Base-by-base conservation (phyloP, 2,797 vertebrate genomes). In the Melanotaenia nigrans region DNA sequence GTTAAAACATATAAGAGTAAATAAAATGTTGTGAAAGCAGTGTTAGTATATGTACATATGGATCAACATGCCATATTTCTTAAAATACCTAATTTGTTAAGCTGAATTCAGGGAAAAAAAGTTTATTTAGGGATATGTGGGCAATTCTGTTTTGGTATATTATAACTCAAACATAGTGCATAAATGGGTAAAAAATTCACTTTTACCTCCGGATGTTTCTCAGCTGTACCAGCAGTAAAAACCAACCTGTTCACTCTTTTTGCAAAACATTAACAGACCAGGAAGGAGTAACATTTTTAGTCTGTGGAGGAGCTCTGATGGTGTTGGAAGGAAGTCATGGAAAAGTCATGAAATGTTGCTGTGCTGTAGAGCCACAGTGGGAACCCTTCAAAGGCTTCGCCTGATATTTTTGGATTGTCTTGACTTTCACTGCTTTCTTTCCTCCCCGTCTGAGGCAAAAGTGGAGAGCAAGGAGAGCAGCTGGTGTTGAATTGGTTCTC, bases 241-340 rank as follows among this genome's bases (percentile, higher is more conserved):
- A 62, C 20, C 65, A 11, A 47, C 56, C 66, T 0, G 35, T 58
- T 67, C 59, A 30, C 57, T 74, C 24, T 64, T 75, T 74, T 81
- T 68, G 82, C 36, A 57, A 85, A 87, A 88, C 73, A 86, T 79
- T 69, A 86, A 86, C 77, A 61, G 81, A 83, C 72, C 85, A 86
- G 77, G 78, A 85, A 81, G 77, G 28, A 73, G 58, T 2, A 24
- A 28, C 11, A 3, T 62, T 59, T 71, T 40, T 20, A 40, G 24
- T 20, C 25, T 33, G 59, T 20, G 51, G 30, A 62, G 38, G 61
- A 68, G 55, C 57, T 60, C 71, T 3, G 22, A 10, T 20, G 10
- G 24, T 24, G 60, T 49, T 73, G 53, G 55, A 75, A 65, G 61
- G 28, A 59, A 78, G 83, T 85, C 68, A 51, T 72, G 81, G 87